These are phyloP conservation scores for Epinotia brunnichana DNA, from an alignment of 2,888 invertebrate genomes.

Conservation along the genomic window DNA sequence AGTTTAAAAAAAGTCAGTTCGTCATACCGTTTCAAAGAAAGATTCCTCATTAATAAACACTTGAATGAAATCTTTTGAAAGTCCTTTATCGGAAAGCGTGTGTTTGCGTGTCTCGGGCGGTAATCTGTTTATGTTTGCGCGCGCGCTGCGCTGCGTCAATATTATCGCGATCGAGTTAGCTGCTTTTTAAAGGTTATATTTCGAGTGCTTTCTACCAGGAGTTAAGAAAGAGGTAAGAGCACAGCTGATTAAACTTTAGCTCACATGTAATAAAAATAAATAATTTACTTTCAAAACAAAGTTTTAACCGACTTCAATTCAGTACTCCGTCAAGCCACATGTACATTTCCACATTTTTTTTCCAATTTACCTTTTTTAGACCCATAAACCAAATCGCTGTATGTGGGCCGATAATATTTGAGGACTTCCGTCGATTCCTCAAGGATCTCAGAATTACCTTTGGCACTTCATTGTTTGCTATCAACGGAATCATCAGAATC, in stretches of 20 bases:
- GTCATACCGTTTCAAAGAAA: not conserved
- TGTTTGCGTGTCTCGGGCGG: slow-evolving; percentile 53
- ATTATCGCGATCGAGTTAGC: slow-evolving; percentile 63
- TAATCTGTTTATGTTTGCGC: slow-evolving; percentile 78
- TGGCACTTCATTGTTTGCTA: too few species aligned
- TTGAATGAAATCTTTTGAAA: slow-evolving; percentile 24
- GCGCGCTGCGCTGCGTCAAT: slow-evolving; percentile 67
- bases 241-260: not conserved
- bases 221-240: slow-evolving; percentile 29
- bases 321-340: too few species aligned
- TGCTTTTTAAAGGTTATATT: slow-evolving; percentile 44
- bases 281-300: too few species aligned
- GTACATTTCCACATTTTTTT: too few species aligned
- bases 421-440: too few species aligned
- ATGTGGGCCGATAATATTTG: too few species aligned
- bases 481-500: too few species aligned
- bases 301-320: too few species aligned
- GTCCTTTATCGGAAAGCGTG: slow-evolving; percentile 2
- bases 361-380: too few species aligned
- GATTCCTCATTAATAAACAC: slow-evolving; percentile 11
- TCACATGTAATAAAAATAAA: too few species aligned
- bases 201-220: slow-evolving; percentile 50
- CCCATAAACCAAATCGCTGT: too few species aligned
- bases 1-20: not conserved
- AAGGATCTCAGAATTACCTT: too few species aligned